Base-by-base conservation (phyloP, 2,113 vertebrate species). In the Phodopus roborovskii region DNA sequence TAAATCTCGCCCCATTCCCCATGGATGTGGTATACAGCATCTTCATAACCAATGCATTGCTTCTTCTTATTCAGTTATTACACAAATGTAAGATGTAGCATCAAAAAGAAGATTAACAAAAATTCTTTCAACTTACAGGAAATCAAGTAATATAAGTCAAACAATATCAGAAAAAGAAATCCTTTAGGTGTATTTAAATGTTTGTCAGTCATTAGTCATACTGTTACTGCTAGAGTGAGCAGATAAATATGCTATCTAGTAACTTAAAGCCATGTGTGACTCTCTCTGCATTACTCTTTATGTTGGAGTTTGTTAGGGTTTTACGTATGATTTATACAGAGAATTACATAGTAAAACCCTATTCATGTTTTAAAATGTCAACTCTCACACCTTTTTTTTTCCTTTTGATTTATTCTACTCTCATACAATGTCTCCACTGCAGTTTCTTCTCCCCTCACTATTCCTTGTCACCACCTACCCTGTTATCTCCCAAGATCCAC, bases 281-380 rank as follows among this genome's bases (percentile, higher is more conserved):
- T 42, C 66, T 82, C 71, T 33, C 20, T 77, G 16, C 26, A 17
- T 77, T 77, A 30, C 45, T 30, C 39, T 48, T 75, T 19, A 4
- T 75, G 87, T 75, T 94, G 81, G 8, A 88, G 82, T 83, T 91
- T 70, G 39, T 15, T 64, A 94, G 50, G 71, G 58, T 90, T 88
- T 62, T 5, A 39, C 22, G 39, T 39, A 11, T 26, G 3, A 8
- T n/a, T 66, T 24, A 56, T 62, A 50, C 4, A 92, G 15, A 0
- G 5, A 56, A 10, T 39, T 15, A 56, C 62, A 71, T 56, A 50
- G 84, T 3, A 75, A 71, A 84, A 39, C 3, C 50, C 5, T 89
- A 28, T 60, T 78, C 90, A 48, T 88, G 3, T 2, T 10, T 96
- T 15, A 88, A 94, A 87, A 62, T 77, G 7, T 83, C 7, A 85